These are phyloP conservation scores for Morinoia aosen DNA, from an alignment of 2,888 invertebrate species.

Conservation along the genomic window DNA sequence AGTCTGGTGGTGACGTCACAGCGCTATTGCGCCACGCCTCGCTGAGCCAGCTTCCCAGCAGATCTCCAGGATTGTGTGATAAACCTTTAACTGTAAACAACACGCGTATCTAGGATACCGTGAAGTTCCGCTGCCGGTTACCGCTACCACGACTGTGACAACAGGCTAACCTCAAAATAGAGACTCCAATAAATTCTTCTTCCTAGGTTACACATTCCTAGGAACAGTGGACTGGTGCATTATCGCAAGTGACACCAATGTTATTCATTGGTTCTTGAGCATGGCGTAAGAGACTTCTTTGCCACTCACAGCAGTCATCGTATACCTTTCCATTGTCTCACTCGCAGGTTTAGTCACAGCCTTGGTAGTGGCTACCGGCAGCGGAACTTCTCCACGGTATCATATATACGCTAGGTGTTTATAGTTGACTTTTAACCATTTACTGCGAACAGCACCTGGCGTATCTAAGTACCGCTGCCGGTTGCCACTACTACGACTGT, in stretches of 20 bases:
- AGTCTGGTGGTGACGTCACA: constrained; percentile 5
- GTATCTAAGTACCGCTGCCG: not conserved
- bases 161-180: too few relatives aligned
- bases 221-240: too few relatives aligned
- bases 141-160: too few relatives aligned
- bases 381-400: not conserved
- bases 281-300: too few relatives aligned
- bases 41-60: not conserved
- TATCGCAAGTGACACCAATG: too few relatives aligned
- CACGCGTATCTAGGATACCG: too few relatives aligned
- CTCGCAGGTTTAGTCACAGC: not conserved
- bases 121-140: too few relatives aligned
- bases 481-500: not conserved
- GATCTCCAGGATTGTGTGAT: not conserved
- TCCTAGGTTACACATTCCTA: too few relatives aligned
- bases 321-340: not conserved
- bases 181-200: too few relatives aligned
- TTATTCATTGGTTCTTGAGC: too few relatives aligned
- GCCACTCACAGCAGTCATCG: too few relatives aligned
- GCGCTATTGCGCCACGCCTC: not conserved
- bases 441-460: not conserved
- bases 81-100: not conserved
- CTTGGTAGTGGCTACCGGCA: not conserved
- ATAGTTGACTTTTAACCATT: too few relatives aligned
- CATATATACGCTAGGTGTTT: not conserved